Percentiles rank a stretch among this genome's conserved stretches.
Evolutionary conservation across 2,113 vertebrate genomes (phyloP).

Genomic region (Engraulis encrasicolus): DNA sequence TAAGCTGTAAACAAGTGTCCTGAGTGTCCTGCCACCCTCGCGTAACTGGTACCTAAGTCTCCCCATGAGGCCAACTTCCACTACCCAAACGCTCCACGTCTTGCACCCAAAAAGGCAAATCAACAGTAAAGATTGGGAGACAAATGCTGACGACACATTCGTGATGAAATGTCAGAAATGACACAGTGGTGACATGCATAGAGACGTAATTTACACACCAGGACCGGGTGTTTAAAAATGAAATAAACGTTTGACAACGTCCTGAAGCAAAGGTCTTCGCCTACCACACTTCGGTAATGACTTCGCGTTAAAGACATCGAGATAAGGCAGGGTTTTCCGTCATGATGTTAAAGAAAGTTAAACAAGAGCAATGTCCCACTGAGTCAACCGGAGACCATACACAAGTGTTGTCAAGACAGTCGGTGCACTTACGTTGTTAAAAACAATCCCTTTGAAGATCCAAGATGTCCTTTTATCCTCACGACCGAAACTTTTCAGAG

Average conservation of each 20-base stretch:
- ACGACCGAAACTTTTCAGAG: conserved; percentile 64
- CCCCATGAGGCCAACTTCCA: background rate
- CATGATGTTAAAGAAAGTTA: conserved; percentile 38
- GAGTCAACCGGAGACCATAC: conserved; percentile 29
- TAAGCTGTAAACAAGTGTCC: background rate
- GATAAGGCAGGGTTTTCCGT: conserved; percentile 34
- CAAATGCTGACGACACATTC: background rate
- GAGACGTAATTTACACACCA: background rate
- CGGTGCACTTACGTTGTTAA: conserved; percentile 78
- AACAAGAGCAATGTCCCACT: conserved; percentile 28
- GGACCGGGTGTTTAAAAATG: background rate
- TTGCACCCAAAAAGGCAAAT: conserved; percentile 16
- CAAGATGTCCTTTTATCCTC: conserved; percentile 70
- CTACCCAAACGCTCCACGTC: background rate
- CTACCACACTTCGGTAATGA: background rate
- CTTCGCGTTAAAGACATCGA: conserved; percentile 17
- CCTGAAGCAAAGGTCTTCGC: conserved; percentile 13
- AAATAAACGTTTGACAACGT: conserved; percentile 8
- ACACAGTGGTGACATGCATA: background rate
- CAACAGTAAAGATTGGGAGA: conserved; percentile 19
- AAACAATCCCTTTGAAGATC: conserved; percentile 71
- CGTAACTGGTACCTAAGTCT: conserved; percentile 1
- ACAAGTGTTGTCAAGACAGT: conserved; percentile 52
- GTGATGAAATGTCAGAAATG: background rate
- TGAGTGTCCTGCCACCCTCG: background rate